Evolutionary conservation across 2,113 vertebrate species (phyloP).

Genomic region (Taurulus bubalis): DNA sequence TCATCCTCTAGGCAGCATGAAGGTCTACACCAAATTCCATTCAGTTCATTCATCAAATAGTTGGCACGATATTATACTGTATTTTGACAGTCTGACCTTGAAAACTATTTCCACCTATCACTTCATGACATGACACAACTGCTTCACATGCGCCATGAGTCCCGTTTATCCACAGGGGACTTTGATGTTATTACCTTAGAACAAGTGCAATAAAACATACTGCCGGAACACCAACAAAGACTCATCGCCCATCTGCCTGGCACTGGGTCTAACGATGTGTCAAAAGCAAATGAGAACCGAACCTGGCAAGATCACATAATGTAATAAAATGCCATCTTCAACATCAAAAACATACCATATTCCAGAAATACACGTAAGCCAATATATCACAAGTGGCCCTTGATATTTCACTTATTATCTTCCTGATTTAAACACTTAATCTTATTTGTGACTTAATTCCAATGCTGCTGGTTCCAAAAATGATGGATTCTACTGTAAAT

Average conservation of each 20-base stretch:
- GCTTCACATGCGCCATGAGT: background rate
- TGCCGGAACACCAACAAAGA: background rate
- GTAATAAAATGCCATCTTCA: background rate
- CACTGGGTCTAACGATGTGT: background rate
- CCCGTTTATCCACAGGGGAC: background rate
- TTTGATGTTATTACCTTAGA: background rate
- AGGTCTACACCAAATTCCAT: background rate
- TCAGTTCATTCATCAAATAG: background rate
- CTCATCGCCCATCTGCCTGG: background rate
- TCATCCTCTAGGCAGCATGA: background rate
- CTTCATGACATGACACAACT: background rate
- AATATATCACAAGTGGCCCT: background rate
- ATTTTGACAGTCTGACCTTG: background rate
- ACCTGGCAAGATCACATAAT: background rate
- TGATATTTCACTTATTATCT: background rate
- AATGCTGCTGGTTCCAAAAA: background rate
- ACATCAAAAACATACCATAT: background rate
- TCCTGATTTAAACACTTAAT: background rate
- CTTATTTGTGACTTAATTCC: background rate
- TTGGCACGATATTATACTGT: background rate
- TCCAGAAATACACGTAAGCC: background rate
- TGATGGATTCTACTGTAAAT: conserved; percentile 16
- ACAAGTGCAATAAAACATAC: background rate
- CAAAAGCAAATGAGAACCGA: background rate
- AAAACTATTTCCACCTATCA: background rate